Evolutionary conservation across 2,113 vertebrate species (phyloP), one percentile per base, ranked within the genome.

Genomic region (Pterocles orientalis): DNA sequence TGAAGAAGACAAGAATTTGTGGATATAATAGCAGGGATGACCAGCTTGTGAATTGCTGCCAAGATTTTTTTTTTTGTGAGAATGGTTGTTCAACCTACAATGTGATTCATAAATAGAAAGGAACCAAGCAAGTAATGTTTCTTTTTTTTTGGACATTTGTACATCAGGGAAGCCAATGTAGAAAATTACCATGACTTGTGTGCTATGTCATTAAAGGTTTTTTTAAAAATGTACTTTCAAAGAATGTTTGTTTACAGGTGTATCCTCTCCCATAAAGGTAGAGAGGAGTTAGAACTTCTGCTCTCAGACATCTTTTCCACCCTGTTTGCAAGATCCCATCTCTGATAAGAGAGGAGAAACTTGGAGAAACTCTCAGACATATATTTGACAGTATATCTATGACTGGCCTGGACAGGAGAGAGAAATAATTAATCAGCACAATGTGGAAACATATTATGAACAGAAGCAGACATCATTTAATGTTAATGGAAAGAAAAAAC

Each of bases 311-410:
- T 25, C 1, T 61, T 75, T 79, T 89, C n/a, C n/a, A 54, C 16
- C 14, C 23, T 45, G 7, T 48, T 76, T 3, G 0, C 7, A 48
- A 36, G 10, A 48, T 82, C 82, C 47, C 0, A 15, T 24, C 64
- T 66, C n/a, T 57, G 20, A 34, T 18, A 31, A 57, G 6, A 75
- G 21, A n/a, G 9, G 4, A 65, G 61, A 64, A 86, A 24, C 6
- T 48, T 36, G 6, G 26, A 80, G 41, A 51, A 89, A 34, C 9
- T 24, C 13, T 85, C 14, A 41, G 45, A 65, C 24, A 47, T 26
- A 11, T 41, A 36, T 82, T 45, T 76, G 12, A 19, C 28, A 69
- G 17, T 64, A 14, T 72, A 54, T 31, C 12, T 72, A 51, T 34
- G 21, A 81, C 36, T 0, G 0, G 3, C 77, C 87, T 72, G 25